Conservation (phyloP, 2,797 vertebrate species). For the Anguilla pacifica region DNA sequence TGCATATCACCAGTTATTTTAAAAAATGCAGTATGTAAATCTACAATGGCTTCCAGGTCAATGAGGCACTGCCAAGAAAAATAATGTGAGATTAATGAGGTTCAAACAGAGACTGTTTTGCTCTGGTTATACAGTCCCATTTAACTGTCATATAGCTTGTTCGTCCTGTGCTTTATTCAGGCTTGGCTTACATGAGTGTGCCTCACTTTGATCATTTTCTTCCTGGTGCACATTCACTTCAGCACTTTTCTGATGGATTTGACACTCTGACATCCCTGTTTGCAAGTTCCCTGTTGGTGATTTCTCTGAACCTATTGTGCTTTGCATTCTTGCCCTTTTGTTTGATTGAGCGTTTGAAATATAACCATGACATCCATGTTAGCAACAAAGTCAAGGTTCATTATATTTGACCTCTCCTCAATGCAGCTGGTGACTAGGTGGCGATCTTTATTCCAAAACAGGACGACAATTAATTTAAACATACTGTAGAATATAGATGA, state of each 20-base stretch:
- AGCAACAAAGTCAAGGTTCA: background rate
- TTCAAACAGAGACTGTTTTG: background rate
- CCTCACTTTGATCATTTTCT: background rate
- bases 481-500: background rate
- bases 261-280: background rate
- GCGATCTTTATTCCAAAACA: background rate
- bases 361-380: background rate
- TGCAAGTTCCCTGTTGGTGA: no score
- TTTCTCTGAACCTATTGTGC: no score
- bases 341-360: no score
- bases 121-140: background rate
- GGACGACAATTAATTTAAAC: background rate
- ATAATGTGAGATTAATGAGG: constrained; percentile 2
- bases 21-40: background rate
- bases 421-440: background rate
- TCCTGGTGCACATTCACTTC: background rate
- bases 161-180: background rate
- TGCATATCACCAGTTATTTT: background rate
- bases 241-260: background rate
- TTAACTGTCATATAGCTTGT: background rate
- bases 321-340: no score
- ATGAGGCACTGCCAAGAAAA: constrained; percentile 3
- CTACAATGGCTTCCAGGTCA: background rate
- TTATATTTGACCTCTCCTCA: background rate
- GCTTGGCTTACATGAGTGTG: background rate